Base-by-base conservation (phyloP, 2,888 invertebrate species). In the Byasa hedistus region DNA sequence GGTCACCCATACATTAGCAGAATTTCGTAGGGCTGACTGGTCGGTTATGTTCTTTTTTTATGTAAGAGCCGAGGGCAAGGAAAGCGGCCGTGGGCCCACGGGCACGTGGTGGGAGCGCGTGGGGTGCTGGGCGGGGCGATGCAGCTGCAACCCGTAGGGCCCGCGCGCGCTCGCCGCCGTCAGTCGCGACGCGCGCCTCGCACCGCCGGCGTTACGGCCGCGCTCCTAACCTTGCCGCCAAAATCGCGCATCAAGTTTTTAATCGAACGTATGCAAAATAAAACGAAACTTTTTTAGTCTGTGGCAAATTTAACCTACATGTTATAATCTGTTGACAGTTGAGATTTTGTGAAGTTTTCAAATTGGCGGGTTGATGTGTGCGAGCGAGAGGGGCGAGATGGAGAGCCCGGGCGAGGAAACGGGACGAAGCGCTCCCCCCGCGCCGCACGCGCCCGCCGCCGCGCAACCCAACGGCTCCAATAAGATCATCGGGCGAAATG, bases 401-500 rank as follows among this genome's bases (percentile, higher is more conserved):
- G 91, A 91, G 82, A 89, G 89, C 73, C 85, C 89, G 80, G 87
- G 87, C 66, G 91, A 89, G 85, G 91, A 92, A 82, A 81, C 87
- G 85, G 91, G 88, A 84, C 87, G 91, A 78, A 82, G 75, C 69
- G 83, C 83, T 79, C 83, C 86, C 78, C 81, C 86, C 77, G 83
- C 83, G 72, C 84, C 86, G 76, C 84, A 87, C 79, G 81, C 90
- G 75, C 81, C 90, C 75, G 87, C 91, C 79, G 83, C 89, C 70
- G 87, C 88, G 75, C 88, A 91, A 70, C 85, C 91, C 70, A 93
- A 93, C 71, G 92, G 92, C 72, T 92, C 93, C 82, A 92, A 92
- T 85, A 94, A 93, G 87, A 93, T 94, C 78, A 93, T 93, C 87
- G 93, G 94, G 79, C 91, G 93, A 78, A 94, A 94, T 82, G 90